Percentiles rank a stretch among this genome's conserved stretches.
Evolutionary conservation across 1,140 invertebrate genomes (phyloP).

Genomic region (Chironomus striatipennis): DNA sequence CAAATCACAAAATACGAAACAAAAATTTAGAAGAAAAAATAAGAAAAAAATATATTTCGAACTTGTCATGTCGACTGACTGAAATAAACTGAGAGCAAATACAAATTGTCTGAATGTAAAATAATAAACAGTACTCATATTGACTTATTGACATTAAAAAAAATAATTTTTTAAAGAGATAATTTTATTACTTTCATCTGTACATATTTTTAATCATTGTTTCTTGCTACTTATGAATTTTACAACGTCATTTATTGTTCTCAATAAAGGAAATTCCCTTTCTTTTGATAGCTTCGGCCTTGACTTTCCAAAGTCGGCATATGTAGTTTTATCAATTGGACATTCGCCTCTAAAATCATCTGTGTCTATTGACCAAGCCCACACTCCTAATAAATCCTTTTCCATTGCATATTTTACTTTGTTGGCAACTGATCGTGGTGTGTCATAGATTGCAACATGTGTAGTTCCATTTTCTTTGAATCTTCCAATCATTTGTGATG

Average conservation of each 20-base stretch:
- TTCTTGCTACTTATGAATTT: not conserved
- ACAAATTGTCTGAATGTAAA: too few species aligned
- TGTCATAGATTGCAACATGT: not conserved
- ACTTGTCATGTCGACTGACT: too few species aligned
- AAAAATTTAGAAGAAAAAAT: too few species aligned
- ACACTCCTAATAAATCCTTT: slow-evolving; percentile 24
- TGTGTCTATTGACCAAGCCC: slow-evolving; percentile 27
- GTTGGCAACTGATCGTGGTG: not conserved
- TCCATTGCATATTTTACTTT: slow-evolving; percentile 25
- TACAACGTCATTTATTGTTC: not conserved
- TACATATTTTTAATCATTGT: not conserved
- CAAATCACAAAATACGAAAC: too few species aligned
- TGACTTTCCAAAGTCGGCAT: not conserved
- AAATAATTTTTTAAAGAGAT: too few species aligned
- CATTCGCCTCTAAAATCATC: slow-evolving; percentile 25
- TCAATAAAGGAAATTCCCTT: not conserved
- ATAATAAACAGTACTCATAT: too few species aligned
- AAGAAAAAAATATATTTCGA: too few species aligned
- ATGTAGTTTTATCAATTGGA: not conserved
- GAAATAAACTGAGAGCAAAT: too few species aligned
- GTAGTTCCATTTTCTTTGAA: not conserved
- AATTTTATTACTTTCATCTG: too few species aligned
- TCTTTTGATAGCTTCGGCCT: not conserved
- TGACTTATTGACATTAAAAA: too few species aligned
- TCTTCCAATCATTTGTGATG: not conserved